phyloP scores from a whole-genome alignment of 2,113 vertebrate species.

The Callorhinus ursinus region DNA sequence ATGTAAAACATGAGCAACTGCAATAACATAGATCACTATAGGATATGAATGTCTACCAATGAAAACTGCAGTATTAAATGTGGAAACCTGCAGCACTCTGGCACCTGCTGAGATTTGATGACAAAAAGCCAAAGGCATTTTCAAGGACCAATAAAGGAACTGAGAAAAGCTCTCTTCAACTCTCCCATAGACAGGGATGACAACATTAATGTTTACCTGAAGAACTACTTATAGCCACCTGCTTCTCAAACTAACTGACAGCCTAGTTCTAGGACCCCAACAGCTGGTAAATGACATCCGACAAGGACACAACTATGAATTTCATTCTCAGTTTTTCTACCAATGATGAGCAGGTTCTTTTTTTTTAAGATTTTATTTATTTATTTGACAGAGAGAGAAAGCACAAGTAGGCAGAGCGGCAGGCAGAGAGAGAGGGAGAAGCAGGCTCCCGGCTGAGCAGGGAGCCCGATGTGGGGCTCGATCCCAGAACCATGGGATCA shows the following conservation, averaged over 20 bases:
- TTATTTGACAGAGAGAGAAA: too few relatives aligned
- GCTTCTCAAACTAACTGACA: not conserved
- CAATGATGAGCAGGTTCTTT: not conserved
- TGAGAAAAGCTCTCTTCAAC: not conserved
- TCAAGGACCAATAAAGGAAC: not conserved
- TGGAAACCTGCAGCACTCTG: not conserved
- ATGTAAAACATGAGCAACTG: not conserved
- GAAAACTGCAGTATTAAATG: not conserved
- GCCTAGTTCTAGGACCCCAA: not conserved
- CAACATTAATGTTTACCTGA: slow-evolving; percentile 18
- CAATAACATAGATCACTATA: not conserved
- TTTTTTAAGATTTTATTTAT: too few relatives aligned
- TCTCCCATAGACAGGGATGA: not conserved
- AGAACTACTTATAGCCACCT: not conserved
- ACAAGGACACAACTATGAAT: not conserved
- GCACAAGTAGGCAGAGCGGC: too few relatives aligned
- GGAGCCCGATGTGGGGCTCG: too few relatives aligned
- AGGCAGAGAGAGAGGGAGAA: too few relatives aligned
- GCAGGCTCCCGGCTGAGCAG: too few relatives aligned
- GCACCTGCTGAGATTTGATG: not conserved
- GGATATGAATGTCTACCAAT: not conserved
- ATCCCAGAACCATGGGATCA: too few relatives aligned
- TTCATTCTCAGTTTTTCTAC: slow-evolving; percentile 9
- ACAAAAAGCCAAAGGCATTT: not conserved
- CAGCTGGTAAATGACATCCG: not conserved